Evolutionary conservation across 2,888 invertebrate species (phyloP).

Genomic region (Eupithecia abbreviata): DNA sequence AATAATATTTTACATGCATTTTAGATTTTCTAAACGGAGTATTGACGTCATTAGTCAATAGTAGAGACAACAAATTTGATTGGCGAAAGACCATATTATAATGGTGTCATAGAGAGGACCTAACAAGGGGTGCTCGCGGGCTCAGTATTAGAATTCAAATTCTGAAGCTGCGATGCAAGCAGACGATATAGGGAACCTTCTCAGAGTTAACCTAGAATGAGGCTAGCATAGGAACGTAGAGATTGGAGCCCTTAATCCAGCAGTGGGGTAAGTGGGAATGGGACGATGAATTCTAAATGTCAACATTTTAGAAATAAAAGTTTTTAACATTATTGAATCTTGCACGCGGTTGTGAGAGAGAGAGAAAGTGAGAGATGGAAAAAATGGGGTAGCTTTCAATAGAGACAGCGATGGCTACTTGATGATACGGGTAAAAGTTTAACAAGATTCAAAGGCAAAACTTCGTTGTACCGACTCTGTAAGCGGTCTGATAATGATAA

Average conservation of each 20-base stretch:
- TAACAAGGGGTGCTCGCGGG: too few species aligned
- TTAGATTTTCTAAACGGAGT: too few species aligned
- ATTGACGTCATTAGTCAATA: too few species aligned
- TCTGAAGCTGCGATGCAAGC: too few species aligned
- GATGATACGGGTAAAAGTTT: not conserved
- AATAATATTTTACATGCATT: not conserved
- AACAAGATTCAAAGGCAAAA: not conserved
- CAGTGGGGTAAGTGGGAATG: not conserved
- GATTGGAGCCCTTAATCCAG: too few species aligned
- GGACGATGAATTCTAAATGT: not conserved
- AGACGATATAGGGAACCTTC: not conserved
- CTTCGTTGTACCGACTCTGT: not conserved
- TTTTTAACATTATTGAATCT: not conserved
- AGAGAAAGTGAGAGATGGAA: too few species aligned
- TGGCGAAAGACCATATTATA: too few species aligned
- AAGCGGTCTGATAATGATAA: not conserved
- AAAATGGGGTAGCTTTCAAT: too few species aligned
- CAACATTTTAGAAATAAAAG: not conserved
- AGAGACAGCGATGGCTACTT: too few species aligned
- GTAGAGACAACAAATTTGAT: not conserved
- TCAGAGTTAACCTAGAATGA: not conserved
- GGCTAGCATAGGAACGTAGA: too few species aligned
- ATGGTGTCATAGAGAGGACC: not conserved
- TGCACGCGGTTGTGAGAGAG: too few species aligned
- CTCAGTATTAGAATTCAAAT: too few species aligned